Evolutionary conservation across 2,113 vertebrate genomes (phyloP), one percentile per base, ranked within the genome.

Genomic region (Pachypanchax playfairii): DNA sequence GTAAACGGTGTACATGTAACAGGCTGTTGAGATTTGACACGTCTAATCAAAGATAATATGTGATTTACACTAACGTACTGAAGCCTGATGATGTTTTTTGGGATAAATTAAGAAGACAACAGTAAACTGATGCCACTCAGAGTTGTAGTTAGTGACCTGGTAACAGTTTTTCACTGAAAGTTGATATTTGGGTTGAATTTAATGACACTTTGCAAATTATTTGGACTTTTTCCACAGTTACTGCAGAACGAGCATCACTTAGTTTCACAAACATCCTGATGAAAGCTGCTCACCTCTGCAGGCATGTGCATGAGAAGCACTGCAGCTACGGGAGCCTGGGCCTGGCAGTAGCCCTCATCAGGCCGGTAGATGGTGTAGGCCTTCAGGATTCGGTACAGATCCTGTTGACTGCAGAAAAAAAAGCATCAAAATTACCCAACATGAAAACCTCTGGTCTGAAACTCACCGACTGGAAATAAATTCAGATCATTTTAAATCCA

Each of bases 271-370:
- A 0, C 10, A 21, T 7, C 13, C 2, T 21, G 9, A 29, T 6
- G 38, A 15, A 25, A 61, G 33, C 2, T 20, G 24, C 91, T 89
- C 66, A 96, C 94, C 94, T 96, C 95, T 2, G 95, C 95, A 12
- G 95, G 94, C 95, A 96, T 96, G 75, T 96, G 94, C 95, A 96
- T 96, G 68, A 96, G 93, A 73, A 96, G 86, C 35, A 96, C 95
- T 0, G 94, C 95, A 0, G 95, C 94, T 78, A 96, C 94, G 0
- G 95, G 95, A 11, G 95, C 95, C 88, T 96, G 95, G 2, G 94
- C 95, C 89, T 96, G 95, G 85, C 95, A 96, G 88, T 96, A 96
- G 6, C 95, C 95, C 75, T 96, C 95, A 0, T 96, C 94, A 0
- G 94, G 95, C 57, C 93, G 86, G 83, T 95, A 95, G 54, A 96